Evolutionary conservation across 2,113 vertebrate genomes (phyloP).

Genomic region (Ceyx cyanopectus): DNA sequence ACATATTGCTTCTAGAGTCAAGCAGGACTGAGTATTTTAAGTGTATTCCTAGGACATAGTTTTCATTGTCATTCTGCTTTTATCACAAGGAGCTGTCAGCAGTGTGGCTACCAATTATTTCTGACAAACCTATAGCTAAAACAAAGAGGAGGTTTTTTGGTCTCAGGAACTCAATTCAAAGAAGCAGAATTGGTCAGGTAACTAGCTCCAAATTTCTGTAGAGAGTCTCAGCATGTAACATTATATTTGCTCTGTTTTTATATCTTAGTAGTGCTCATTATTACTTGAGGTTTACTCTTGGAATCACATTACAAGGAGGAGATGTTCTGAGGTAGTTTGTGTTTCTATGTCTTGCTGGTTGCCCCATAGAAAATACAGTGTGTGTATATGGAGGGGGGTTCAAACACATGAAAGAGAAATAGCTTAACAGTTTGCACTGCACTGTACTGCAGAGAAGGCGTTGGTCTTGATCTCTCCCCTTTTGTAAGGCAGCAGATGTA

Average conservation of each 20-base stretch:
- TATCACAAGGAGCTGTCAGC: not conserved
- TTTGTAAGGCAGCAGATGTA: not conserved
- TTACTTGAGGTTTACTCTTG: not conserved
- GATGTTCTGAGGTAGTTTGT: not conserved
- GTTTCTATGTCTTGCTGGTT: not conserved
- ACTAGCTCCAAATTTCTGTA: not conserved
- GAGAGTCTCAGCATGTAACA: not conserved
- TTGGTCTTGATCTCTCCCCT: not conserved
- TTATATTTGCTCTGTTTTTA: not conserved
- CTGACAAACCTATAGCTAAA: not conserved
- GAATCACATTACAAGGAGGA: not conserved
- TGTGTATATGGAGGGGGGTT: not conserved
- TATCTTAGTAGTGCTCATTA: not conserved
- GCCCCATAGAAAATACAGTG: not conserved
- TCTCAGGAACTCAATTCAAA: not conserved
- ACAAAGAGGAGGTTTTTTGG: not conserved
- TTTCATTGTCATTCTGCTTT: not conserved
- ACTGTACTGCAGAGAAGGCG: fast-evolving
- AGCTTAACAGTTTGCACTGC: not conserved
- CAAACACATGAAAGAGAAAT: not conserved
- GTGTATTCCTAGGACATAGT: not conserved
- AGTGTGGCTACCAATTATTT: not conserved
- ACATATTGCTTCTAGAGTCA: not conserved
- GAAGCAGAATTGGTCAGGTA: not conserved
- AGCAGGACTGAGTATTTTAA: not conserved